Evolutionary conservation across 2,113 vertebrate genomes (phyloP), one percentile per base, ranked within the genome.

Genomic region (Pimephales promelas): DNA sequence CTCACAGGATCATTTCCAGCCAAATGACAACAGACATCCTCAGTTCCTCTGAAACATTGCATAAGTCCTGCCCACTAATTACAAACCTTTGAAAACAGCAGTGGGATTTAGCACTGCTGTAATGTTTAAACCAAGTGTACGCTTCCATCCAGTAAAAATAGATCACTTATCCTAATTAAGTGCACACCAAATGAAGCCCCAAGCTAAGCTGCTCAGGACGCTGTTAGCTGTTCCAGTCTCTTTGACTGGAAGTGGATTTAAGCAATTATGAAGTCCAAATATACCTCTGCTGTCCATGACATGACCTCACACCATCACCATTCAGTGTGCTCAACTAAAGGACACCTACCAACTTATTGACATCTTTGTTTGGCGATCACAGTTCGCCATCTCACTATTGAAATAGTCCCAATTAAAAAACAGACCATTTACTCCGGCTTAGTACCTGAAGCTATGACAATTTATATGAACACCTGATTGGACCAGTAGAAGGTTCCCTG

Each of bases 191-290:
- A 79, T 22, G 45, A 71, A 79, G 78, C 71, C 59, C 81, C 56
- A 64, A 66, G 34, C 74, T 84, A 84, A 88, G 88, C 87, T 49
- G 54, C 83, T 87, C 86, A 91, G 83, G 87, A 87, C 80, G 64
- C 26, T 28, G 81, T 91, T 62, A 92, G 87, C 90, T 91, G 85
- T 92, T 92, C 90, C 88, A 70, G 80, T 56, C 64, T 90, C 89
- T 89, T 85, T 92, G 89, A 90, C 87, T 89, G 82, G 83, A 89
- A 86, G 85, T 66, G 40, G 86, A 79, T 90, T 93, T 85, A 94
- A 85, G 86, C 86, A 89, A 90, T 93, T 92, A 93, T 57, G 85
- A 24, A 85, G 75, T 85, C 87, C 88, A 92, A 93, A 93, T 91
- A 94, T 66, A 87, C 66, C 61, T 82, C 79, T 71, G 77, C 84